Evolutionary conservation across 2,888 invertebrate species (phyloP), one percentile per base, ranked within the genome.

Genomic region (Candidula unifasciata): DNA sequence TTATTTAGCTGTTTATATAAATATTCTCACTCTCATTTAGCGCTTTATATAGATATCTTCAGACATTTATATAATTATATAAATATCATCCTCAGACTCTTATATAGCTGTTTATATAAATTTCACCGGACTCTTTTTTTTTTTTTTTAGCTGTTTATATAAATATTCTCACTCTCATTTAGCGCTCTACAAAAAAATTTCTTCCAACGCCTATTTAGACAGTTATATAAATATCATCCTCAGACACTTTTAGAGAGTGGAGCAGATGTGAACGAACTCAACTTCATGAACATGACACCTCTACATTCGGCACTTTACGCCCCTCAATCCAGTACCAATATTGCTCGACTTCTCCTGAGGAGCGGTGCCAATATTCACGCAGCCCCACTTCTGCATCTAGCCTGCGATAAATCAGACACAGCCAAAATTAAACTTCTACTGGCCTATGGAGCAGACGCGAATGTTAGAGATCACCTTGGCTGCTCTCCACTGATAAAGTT

Each of bases 291-390:
- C 18, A 68, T 82, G 44, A 84, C 84, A 5, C 84, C 88, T 6
- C 80, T 88, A 6, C 87, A 86, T 52, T 78, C 71, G 35, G 86
- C 87, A 13, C 86, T 86, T 71, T 66, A 80, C 64, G 69, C 82
- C 21, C 35, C 64, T 6, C 68, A 78, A 16, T 44, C 80, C n/a
- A 80, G 83, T 16, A 16, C 13, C 21, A 64, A 66, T 33, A 83
- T 82, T 16, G 82, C 87, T 27, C 57, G 71, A 1, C 79, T 86
- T 24, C 84, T 88, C 24, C 73, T 88, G 10, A 24, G 66, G 16
- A 86, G 87, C 85, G 87, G 87, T 3, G 85, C 88, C 0, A 77
- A 87, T 71, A 82, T 87, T 24, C 84, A 84, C 37, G 33, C 78
- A 3, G 79, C 84, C 0, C 80, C 84, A 33, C 76, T 86, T 1